Conservation (phyloP, 2,113 vertebrate species). For the Prionailurus bengalensis region DNA sequence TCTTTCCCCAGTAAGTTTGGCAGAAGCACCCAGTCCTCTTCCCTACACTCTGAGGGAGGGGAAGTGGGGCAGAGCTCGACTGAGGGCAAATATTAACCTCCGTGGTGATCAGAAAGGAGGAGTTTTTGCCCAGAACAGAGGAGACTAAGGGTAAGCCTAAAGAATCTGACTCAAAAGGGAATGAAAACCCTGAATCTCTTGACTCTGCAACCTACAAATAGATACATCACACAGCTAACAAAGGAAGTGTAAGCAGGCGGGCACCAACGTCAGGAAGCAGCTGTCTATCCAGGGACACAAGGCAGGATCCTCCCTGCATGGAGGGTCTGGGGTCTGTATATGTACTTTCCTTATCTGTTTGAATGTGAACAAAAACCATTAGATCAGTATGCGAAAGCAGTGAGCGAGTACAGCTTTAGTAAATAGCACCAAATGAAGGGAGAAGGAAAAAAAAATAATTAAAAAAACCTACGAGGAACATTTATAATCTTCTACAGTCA, state of each 20-base stretch:
- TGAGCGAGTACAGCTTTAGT: neutral
- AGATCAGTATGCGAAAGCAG: slow-evolving; percentile 14
- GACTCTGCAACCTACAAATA: neutral
- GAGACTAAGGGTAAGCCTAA: neutral
- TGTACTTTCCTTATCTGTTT: neutral
- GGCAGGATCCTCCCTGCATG: neutral
- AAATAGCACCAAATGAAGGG: slow-evolving; percentile 18
- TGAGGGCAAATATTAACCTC: neutral
- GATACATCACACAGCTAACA: neutral
- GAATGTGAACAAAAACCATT: slow-evolving; percentile 14
- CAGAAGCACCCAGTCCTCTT: neutral
- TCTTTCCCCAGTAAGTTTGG: neutral
- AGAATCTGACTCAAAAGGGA: neutral
- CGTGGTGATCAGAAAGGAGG: neutral
- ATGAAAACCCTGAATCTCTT: neutral
- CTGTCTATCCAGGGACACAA: neutral
- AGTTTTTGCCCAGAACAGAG: neutral
- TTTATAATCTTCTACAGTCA: neutral
- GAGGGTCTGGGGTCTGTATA: neutral
- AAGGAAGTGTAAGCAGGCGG: neutral
- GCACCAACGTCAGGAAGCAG: neutral
- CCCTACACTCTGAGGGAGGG: neutral
- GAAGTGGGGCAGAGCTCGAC: neutral
- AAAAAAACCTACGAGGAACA: neutral
- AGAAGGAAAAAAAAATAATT: neutral